Evolutionary conservation across 2,797 vertebrate genomes (phyloP).

Genomic region (Aulostomus chinensis): DNA sequence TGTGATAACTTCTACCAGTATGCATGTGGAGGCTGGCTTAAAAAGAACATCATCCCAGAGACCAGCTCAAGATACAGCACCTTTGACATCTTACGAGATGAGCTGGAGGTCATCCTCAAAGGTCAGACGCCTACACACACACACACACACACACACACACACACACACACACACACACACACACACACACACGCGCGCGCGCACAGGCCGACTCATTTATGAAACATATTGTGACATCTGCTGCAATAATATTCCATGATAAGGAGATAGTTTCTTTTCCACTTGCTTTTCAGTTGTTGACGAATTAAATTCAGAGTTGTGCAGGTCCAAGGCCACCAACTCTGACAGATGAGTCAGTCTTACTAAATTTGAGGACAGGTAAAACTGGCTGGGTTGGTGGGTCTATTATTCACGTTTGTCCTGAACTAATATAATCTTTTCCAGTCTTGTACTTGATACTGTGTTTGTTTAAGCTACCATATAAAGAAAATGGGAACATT

Average conservation of each 20-base stretch:
- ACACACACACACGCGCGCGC: not conserved
- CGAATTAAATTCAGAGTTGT: not conserved
- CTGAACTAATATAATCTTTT: not conserved
- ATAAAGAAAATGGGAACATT: too few species aligned
- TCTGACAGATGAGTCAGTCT: not conserved
- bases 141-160: not conserved
- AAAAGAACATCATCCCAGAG: constrained; percentile 93
- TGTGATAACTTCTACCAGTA: constrained; percentile 94
- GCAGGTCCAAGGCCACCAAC: not conserved
- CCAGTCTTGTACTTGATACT: too few species aligned
- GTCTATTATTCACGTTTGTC: not conserved
- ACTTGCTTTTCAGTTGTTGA: constrained; percentile 3
- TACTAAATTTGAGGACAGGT: not conserved
- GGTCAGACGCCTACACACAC: constrained; percentile 71
- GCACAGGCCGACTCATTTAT: not conserved
- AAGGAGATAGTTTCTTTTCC: constrained; percentile 8
- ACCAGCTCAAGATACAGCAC: constrained; percentile 93
- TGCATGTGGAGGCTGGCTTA: constrained; percentile 94
- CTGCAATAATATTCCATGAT: too few species aligned
- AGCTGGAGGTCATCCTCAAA: constrained; percentile 93
- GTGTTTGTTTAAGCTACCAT: too few species aligned
- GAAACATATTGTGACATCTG: not conserved
- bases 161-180: not conserved
- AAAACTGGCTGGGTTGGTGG: not conserved
- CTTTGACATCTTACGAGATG: constrained; percentile 93